Percentiles rank a stretch among this genome's conserved stretches.
phyloP scores from a whole-genome alignment of 2,797 vertebrate species.

The Monodelphis domestica region DNA sequence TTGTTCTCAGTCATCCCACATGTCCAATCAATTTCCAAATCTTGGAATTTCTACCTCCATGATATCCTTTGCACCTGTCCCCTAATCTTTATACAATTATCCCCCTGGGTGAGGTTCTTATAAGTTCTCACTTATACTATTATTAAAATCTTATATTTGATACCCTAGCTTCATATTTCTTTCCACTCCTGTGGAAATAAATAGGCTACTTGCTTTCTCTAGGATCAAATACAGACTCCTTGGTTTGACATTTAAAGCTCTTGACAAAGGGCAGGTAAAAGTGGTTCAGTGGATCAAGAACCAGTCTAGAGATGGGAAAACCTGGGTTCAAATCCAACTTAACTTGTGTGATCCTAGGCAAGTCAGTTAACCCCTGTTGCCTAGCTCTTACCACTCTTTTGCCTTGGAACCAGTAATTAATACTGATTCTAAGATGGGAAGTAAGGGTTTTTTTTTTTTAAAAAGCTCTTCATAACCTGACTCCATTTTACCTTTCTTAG shows the following conservation, averaged over 20 bases:
- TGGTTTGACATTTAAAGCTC: background rate
- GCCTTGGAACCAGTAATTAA: no score
- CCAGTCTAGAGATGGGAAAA: no score
- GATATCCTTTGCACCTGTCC: background rate
- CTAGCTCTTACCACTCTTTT: no score
- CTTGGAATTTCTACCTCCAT: background rate
- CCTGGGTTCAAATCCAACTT: no score
- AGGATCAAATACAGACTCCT: background rate
- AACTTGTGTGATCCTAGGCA: no score
- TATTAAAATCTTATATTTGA: background rate
- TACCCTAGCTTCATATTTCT: background rate
- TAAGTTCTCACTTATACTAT: background rate
- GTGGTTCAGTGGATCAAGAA: no score
- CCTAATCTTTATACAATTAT: background rate
- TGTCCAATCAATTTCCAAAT: background rate
- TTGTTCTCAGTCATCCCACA: background rate
- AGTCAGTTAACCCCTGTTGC: no score
- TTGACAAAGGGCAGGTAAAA: no score
- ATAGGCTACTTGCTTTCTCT: background rate
- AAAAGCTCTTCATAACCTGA: background rate
- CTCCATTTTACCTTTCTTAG: background rate
- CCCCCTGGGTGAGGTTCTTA: background rate
- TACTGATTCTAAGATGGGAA: no score
- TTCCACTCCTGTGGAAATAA: no score
- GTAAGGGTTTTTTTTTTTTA: no score